Base-by-base conservation (phyloP, 1,140 invertebrate species). In the Druon quercuslanigerum region DNA sequence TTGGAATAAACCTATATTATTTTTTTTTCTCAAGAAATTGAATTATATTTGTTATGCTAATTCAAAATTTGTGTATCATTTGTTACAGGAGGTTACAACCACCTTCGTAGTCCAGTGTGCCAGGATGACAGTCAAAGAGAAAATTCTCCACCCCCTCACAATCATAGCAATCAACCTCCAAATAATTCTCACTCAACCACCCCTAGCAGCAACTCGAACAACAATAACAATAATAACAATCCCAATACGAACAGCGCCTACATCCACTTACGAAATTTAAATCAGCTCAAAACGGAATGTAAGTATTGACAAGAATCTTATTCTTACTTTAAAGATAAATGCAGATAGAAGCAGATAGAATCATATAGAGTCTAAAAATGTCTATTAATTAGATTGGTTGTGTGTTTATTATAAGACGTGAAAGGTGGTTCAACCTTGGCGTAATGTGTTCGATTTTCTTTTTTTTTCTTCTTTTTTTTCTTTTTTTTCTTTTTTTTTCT, bases 61-160 rank as follows among this genome's bases (percentile, higher is more conserved):
- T 71, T 71, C 2, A 12, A 50, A 73, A 46, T 72, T 56, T 33
- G 9, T 17, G 9, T 75, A 7, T 20, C 66, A 33, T 9, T 51
- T 81, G 76, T 88, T 89, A 0, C 86, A 93, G 93, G 92, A 77
- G 92, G 92, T 57, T 93, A 93, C 87, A 92, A 91, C 79, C 91
- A 92, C 84, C 84, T 93, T 74, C 90, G 92, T 75, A 92, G 92
- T 87, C 92, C 92, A 56, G 91, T 92, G 60, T 93, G 92, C 82
- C 91, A 92, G 77, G 90, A 92, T 76, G 91, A 90, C 33, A 91
- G 90, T 73, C 90, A 91, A 79, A 88, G 92, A 82, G 92, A 93
- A 71, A 89, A 87, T 25, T 92, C 90, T 51, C 89, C 92, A 17
- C 92, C 92, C 52, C 89, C 91, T n/a, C 91, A 90, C 51, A 89